Evolutionary conservation across 2,888 invertebrate species (phyloP), one percentile per base, ranked within the genome.

Genomic region (Dione vanillae): DNA sequence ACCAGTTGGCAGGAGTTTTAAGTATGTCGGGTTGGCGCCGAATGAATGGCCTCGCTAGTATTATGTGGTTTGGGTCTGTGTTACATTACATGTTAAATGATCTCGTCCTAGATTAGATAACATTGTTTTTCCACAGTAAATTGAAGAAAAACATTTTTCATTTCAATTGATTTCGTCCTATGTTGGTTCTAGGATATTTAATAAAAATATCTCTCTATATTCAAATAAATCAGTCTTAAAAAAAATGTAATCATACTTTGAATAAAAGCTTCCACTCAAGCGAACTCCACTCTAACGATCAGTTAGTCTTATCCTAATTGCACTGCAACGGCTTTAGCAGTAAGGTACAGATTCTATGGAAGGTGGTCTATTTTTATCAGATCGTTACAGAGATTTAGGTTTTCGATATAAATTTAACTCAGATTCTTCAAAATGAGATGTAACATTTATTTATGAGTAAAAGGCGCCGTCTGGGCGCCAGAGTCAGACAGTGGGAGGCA

Each of bases 1-100:
- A 16, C 77, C 68, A 81, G 77, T 89, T 90, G 90, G 89, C 89
- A 88, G 78, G 77, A 79, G 77, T 78, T 76, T 80, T 76, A 85
- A 87, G 80, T 86, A 73, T 84, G 86, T 79, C 85, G 80, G 71
- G 66, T 69, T 68, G 89, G 89, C 88, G 89, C 87, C 89, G 78
- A 81, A 74, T 69, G 65, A 72, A 62, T 75, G 78, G 75, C 77
- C 77, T 80, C 81, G 87, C 83, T 83, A 85, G 82, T 78, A 80
- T 83, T 83, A 83, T 82, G 83, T 84, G 82, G 79, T 82, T 56
- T 45, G 66, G 66, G 65, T 59, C 67, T 61, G 61, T 54, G 59
- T 56, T 65, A 70, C 68, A 65, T 45, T 47, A 47, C 51, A 49
- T 49, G 37, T 51, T 59, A 70, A 61, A 69, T 69, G 56, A 66